Evolutionary conservation across 2,888 invertebrate species (phyloP), one percentile per base, ranked within the genome.

Genomic region (Melanostoma mellinum): DNA sequence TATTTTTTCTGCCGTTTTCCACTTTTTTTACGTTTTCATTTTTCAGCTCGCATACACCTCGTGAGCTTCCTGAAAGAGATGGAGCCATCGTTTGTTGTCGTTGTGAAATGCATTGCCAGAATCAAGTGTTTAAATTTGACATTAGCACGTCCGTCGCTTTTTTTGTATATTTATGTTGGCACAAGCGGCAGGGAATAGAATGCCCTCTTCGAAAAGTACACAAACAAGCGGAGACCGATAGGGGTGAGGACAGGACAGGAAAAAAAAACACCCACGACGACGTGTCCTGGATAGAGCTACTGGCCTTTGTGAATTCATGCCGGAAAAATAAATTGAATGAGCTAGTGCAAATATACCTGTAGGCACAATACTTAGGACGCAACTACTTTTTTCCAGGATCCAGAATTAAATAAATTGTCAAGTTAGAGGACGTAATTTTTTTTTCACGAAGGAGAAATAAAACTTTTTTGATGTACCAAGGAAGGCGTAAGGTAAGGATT

Each of bases 61-160:
- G 38, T 48, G 32, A 61, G 77, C 48, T 60, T 53, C 38, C 52
- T 72, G 72, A 44, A 53, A 56, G 77, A 73, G 72, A 65, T 80
- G 53, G 55, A 82, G 58, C 44, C 69, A 58, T 52, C 67, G 32
- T 35, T 10, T 50, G 50, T 55, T 53, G 67, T 65, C 42, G 48
- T 9, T 52, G 58, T 56, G 72, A 35, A 52, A 10, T 81, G 67
- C 72, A 71, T 60, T 76, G 53, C 80, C 58, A 65, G 73, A 73
- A 72, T 73, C 50, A 77, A 78, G 78, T 82, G 82, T 78, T 80
- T 80, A 80, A 80, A 69, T 80, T 75, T 80, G 75, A 80, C 75
- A 82, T 82, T 78, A 73, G 52, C 68, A 68, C 78, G 72, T 82
- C 53, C 67, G 55, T 46, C 8, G 42, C 46, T 38, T 61, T 74